Evolutionary conservation across 2,888 invertebrate genomes (phyloP).

Genomic region (Tortricodes alternella): DNA sequence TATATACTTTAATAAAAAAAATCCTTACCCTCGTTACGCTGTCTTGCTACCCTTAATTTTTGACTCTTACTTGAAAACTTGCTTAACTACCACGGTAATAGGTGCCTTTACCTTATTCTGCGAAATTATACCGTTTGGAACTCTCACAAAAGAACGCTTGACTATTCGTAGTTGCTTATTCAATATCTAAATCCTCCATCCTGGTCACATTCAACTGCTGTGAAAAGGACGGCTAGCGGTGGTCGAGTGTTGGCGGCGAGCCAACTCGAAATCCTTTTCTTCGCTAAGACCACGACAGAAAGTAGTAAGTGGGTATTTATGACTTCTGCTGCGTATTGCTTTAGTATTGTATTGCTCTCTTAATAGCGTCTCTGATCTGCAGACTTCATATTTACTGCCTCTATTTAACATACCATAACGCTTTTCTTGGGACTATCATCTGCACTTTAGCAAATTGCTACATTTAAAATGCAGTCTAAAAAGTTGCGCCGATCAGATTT

Average conservation of each 20-base stretch:
- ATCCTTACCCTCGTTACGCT: too few species aligned
- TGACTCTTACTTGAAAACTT: too few species aligned
- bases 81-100: too few species aligned
- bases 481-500: too few species aligned
- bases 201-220: not conserved
- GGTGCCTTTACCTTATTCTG: too few species aligned
- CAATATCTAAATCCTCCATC: not conserved
- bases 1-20: too few species aligned
- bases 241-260: constrained; percentile 7
- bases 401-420: not conserved
- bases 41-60: too few species aligned
- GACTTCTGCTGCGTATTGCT: constrained; percentile 10
- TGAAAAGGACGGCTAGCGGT: constrained; percentile 12
- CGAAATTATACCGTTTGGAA: not conserved
- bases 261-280: constrained; percentile 24
- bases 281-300: constrained; percentile 13
- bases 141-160: not conserved
- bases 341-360: constrained; percentile 3
- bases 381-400: not conserved
- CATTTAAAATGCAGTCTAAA: too few species aligned
- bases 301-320: constrained; percentile 18
- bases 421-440: not conserved
- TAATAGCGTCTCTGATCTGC: not conserved
- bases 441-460: too few species aligned
- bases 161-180: not conserved